Conservation (phyloP, 2,113 vertebrate genomes). For the Eudorcas thomsonii region DNA sequence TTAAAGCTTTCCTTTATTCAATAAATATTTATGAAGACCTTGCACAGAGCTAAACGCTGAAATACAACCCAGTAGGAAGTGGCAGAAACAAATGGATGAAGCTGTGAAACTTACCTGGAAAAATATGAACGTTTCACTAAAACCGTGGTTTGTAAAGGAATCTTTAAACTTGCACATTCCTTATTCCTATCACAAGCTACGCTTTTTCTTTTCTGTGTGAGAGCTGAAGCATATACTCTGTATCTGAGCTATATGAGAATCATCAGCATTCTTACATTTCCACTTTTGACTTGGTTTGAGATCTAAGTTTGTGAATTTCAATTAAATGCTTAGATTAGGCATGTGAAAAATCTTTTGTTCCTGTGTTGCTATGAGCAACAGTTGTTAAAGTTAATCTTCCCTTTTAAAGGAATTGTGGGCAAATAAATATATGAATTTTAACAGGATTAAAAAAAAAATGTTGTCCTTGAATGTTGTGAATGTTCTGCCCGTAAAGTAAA, state of each 20-base stretch:
- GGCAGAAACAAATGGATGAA: background rate
- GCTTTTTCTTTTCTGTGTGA: background rate
- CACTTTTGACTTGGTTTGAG: constrained; percentile 34
- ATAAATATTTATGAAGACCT: background rate
- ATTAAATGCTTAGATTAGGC: constrained; percentile 61
- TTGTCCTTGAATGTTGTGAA: background rate
- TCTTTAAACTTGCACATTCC: background rate
- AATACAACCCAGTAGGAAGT: background rate
- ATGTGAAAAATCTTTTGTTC: constrained; percentile 69
- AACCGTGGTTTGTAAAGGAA: background rate
- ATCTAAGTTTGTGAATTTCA: constrained; percentile 62
- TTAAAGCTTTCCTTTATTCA: background rate
- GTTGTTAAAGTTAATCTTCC: constrained; percentile 50
- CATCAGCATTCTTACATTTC: background rate
- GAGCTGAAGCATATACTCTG: background rate
- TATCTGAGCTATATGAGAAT: constrained; percentile 1
- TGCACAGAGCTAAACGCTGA: background rate
- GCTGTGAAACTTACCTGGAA: background rate
- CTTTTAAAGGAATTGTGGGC: constrained; percentile 2
- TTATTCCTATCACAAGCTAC: background rate
- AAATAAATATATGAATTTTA: constrained; percentile 36
- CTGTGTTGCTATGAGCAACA: constrained; percentile 64
- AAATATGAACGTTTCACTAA: background rate
- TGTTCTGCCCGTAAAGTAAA: constrained; percentile 32
- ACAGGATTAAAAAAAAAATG: background rate